Evolutionary conservation across 1,140 invertebrate species (phyloP), one percentile per base, ranked within the genome.

Genomic region (Drosophila novamexicana): DNA sequence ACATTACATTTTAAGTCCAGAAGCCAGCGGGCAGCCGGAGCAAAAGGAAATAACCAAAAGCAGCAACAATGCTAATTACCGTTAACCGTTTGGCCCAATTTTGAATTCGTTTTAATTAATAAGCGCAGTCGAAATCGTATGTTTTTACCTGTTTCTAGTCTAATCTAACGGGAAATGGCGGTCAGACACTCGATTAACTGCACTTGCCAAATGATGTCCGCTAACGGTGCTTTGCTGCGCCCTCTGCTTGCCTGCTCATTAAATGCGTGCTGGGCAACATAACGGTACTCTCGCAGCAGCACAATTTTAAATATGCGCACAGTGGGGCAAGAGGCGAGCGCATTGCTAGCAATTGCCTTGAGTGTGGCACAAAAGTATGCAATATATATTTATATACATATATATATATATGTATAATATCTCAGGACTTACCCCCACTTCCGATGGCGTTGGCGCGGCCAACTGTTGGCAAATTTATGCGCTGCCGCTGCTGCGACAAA

Each of bases 71-170:
- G 81, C 59, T 64, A 71, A 77, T 85, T 68, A 74, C 73, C 81
- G 68, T 83, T 86, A 77, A 79, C 74, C 83, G 22, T 80, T 83
- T 79, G 79, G 67, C 53, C 45, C 63, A 69, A 68, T 50, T 71
- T 71, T 66, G 69, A 89, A 86, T 88, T 89, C 79, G 79, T 77
- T 89, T 78, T 69, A 80, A 88, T 88, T 89, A 89, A 83, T 83
- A 80, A 67, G 63, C 73, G 71, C 53, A 53, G n/a, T 7, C 29
- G 32, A 29, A 18, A 29, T 54, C 14, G 32, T 39, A 54, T 54
- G n/a, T 34, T 34, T 10, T 6, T 18, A 14, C 10, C 6, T 9
- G 52, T 16, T 29, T 29, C 22, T 12, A 16, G 42, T 16, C 10
- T 4, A 42, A 22, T 49, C 18, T 18, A 18, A 18, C 47, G 32